These are phyloP conservation scores for Actinernus sp. DNA, from an alignment of 92 coral and sea anemone genomes.

Conservation along the genomic window DNA sequence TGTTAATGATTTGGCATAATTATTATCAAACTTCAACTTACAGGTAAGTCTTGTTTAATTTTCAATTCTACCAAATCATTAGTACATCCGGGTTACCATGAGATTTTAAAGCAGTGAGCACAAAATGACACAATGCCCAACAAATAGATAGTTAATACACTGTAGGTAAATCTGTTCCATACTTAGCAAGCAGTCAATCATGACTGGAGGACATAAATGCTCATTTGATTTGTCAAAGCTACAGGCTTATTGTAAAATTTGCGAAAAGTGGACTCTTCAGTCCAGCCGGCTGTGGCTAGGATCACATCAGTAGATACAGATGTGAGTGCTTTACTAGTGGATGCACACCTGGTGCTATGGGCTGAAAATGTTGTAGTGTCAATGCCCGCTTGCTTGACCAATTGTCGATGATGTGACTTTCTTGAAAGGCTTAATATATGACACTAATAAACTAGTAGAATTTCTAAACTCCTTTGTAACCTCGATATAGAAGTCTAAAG, in stretches of 20 bases:
- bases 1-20: no score
- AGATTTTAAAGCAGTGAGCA: constrained; percentile 46
- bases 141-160: no score
- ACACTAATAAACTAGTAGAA: constrained; percentile 42
- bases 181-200: no score
- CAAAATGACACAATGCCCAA: constrained; percentile 24
- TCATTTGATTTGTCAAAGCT: constrained; percentile 61
- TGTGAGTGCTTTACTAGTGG: constrained; percentile 51
- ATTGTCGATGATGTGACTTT: constrained; percentile 48
- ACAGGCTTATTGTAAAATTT: constrained; percentile 53
- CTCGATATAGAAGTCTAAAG: constrained; percentile 24
- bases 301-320: constrained; percentile 50
- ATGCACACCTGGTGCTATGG: constrained; percentile 51
- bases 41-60: no score
- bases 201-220: no score
- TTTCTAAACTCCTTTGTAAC: constrained; percentile 8
- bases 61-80: no score
- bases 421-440: constrained; percentile 42
- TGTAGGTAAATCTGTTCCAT: no score
- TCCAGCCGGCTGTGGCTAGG: constrained; percentile 55
- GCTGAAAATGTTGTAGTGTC: constrained; percentile 33
- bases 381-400: constrained; percentile 34
- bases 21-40: no score
- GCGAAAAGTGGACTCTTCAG: constrained; percentile 56
- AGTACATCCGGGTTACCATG: constrained; percentile 56